phyloP scores from a whole-genome alignment of 2,113 vertebrate species.

The Struthidea cinerea region DNA sequence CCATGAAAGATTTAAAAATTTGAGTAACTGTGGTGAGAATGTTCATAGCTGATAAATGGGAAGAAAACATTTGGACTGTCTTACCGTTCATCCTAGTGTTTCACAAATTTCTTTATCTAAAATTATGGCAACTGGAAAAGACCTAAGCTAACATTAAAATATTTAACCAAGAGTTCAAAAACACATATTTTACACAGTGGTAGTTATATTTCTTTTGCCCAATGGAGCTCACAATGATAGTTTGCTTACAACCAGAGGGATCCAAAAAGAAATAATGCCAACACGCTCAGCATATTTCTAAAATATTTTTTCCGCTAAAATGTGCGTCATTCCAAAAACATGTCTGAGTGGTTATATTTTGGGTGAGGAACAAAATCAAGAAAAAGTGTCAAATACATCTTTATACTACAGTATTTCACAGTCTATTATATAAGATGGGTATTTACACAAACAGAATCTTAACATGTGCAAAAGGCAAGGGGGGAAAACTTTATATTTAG shows the following conservation, averaged over 20 bases:
- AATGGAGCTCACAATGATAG: background rate
- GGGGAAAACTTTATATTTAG: background rate
- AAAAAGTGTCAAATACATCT: constrained; percentile 24
- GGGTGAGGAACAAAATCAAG: constrained; percentile 40
- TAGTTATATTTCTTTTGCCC: constrained; percentile 18
- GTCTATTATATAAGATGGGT: background rate
- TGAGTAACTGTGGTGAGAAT: constrained; percentile 71
- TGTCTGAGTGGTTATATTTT: constrained; percentile 50
- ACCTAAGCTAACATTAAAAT: background rate
- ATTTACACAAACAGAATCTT: constrained; percentile 16
- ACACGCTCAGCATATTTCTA: constrained; percentile 37
- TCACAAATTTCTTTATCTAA: constrained; percentile 34
- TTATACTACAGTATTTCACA: background rate
- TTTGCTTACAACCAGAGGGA: constrained; percentile 37
- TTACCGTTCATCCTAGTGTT: background rate
- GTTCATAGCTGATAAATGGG: constrained; percentile 63
- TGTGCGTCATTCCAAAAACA: constrained; percentile 42
- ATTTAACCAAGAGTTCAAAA: constrained; percentile 31
- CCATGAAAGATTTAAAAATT: constrained; percentile 68
- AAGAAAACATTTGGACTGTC: constrained; percentile 22
- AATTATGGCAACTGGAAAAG: constrained; percentile 15
- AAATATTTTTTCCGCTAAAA: constrained; percentile 54
- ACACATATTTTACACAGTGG: background rate
- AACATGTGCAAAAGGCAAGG: background rate
- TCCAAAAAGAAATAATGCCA: constrained; percentile 58